These are phyloP conservation scores for Andrena marginata DNA, from an alignment of 2,888 invertebrate genomes.

Conservation along the genomic window DNA sequence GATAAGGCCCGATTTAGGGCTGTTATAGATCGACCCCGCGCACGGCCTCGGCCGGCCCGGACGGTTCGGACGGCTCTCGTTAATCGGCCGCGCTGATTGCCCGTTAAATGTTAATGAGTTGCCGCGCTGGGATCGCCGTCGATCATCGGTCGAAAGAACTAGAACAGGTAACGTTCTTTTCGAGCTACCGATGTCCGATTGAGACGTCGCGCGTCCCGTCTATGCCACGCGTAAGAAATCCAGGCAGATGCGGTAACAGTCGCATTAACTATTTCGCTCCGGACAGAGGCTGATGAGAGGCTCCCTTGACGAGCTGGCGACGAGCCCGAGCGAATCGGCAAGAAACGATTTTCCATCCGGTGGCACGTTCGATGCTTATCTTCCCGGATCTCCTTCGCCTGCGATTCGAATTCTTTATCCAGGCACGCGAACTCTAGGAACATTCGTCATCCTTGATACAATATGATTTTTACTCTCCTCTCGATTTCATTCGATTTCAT, in stretches of 20 bases:
- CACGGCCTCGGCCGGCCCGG: not conserved
- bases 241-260: conserved; percentile 29
- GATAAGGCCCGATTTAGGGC: conserved; percentile 45
- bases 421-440: conserved; percentile 20
- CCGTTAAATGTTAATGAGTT: conserved; percentile 72
- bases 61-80: conserved; percentile 15
- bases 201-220: conserved; percentile 54
- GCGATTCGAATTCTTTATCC: conserved; percentile 15
- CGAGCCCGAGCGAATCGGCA: not conserved
- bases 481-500: not conserved
- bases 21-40: conserved; percentile 27
- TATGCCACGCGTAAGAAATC: conserved; percentile 17
- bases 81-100: conserved; percentile 66
- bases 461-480: not conserved
- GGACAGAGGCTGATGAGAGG: conserved; percentile 29
- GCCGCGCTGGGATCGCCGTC: conserved; percentile 47
- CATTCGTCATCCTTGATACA: not conserved
- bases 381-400: conserved; percentile 14
- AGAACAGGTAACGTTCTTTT: conserved; percentile 62
- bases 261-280: conserved; percentile 43
- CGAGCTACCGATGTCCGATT: conserved; percentile 42
- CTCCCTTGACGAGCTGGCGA: not conserved
- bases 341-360: conserved; percentile 41
- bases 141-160: conserved; percentile 61
- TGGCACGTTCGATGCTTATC: not conserved